These are phyloP conservation scores for Tupiocoris notatus DNA, from an alignment of 2,888 invertebrate species.

Conservation along the genomic window DNA sequence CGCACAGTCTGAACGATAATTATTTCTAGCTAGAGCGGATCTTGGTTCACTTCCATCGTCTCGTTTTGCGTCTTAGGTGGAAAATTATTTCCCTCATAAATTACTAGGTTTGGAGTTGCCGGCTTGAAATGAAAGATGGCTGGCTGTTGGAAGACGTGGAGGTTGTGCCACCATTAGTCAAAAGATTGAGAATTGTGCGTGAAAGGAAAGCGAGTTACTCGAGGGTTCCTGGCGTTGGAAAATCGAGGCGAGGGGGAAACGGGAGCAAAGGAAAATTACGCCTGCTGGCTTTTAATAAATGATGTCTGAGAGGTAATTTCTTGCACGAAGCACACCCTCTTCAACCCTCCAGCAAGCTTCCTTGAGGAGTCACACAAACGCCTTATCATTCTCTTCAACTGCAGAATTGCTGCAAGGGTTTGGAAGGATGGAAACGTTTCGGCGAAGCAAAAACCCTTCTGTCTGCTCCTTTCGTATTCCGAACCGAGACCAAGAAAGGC, in stretches of 20 bases:
- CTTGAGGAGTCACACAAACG: conserved; percentile 32
- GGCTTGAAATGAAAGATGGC: not conserved
- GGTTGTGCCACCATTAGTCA: conserved; percentile 46
- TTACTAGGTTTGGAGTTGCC: conserved; percentile 22
- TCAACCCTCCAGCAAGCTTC: conserved; percentile 20
- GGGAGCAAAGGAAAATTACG: conserved; percentile 46
- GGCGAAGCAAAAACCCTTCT: conserved; percentile 26
- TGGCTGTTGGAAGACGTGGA: too few species aligned
- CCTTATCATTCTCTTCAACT: conserved; percentile 39
- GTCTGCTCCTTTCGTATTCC: not conserved
- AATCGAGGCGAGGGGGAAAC: not conserved
- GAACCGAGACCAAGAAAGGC: not conserved
- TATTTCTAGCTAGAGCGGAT: conserved; percentile 20
- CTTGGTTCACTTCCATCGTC: too few species aligned
- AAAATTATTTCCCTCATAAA: conserved; percentile 41
- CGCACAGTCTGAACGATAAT: too few species aligned
- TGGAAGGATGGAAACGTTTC: conserved; percentile 1
- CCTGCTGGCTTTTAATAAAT: conserved; percentile 49
- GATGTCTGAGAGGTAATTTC: conserved; percentile 45
- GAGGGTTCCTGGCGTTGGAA: conserved; percentile 9
- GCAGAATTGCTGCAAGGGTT: too few species aligned
- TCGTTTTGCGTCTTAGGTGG: too few species aligned
- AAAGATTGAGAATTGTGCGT: conserved; percentile 45
- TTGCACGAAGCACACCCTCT: conserved; percentile 35
- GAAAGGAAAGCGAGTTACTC: conserved; percentile 41